These are phyloP conservation scores for Nerophis lumbriciformis DNA, from an alignment of 2,113 vertebrate genomes.

Conservation along the genomic window DNA sequence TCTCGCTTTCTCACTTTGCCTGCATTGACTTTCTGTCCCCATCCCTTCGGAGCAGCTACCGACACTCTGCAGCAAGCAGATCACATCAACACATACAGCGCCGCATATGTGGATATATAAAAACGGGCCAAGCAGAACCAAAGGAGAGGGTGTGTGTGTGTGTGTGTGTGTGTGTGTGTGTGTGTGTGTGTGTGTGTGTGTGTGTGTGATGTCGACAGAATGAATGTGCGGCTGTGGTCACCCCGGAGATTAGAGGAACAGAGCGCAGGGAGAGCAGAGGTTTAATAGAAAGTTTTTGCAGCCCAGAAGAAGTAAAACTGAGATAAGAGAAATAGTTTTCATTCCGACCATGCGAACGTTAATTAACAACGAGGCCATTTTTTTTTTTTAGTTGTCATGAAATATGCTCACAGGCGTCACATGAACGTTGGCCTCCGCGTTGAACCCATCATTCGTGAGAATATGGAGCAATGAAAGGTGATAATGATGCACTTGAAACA, in stretches of 20 bases:
- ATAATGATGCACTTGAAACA: no score
- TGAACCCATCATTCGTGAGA: neutral
- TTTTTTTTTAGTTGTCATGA: neutral
- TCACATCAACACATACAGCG: constrained; percentile 23
- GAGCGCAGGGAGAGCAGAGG: constrained; percentile 44
- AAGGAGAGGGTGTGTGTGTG: constrained; percentile 17
- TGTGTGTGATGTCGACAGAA: constrained; percentile 13
- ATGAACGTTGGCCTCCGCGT: neutral
- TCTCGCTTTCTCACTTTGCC: constrained; percentile 18
- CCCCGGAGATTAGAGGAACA: constrained; percentile 46
- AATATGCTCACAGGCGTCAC: neutral
- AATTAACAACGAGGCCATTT: neutral
- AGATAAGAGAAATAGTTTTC: constrained; percentile 38
- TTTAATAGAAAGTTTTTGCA: constrained; percentile 55
- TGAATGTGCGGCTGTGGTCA: constrained; percentile 26
- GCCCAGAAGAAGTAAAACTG: constrained; percentile 32
- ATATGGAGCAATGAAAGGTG: no score
- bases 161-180: constrained; percentile 17
- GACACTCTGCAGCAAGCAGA: constrained; percentile 29
- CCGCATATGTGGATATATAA: constrained; percentile 32
- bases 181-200: constrained; percentile 16
- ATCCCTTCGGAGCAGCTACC: constrained; percentile 23
- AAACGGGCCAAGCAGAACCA: constrained; percentile 4
- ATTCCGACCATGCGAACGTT: constrained; percentile 28
- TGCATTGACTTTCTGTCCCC: constrained; percentile 23